phyloP scores from a whole-genome alignment of 2,113 vertebrate species.

The Philantomba maxwellii region DNA sequence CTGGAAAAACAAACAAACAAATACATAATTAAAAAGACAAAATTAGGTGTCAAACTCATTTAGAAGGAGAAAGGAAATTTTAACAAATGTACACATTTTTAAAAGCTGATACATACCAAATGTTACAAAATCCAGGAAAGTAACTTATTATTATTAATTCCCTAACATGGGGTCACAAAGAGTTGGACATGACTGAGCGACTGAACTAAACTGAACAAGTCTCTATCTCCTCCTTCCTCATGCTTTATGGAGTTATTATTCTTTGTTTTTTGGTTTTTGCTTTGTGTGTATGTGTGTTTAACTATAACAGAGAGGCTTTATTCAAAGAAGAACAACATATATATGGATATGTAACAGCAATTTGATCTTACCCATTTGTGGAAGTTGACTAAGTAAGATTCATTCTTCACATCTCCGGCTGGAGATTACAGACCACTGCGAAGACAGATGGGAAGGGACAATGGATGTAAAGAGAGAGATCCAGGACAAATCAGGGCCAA shows the following conservation, averaged over 20 bases:
- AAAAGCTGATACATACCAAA: neutral
- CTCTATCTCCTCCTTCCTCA: neutral
- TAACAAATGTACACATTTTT: neutral
- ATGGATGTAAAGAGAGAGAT: neutral
- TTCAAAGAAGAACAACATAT: neutral
- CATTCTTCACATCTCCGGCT: neutral
- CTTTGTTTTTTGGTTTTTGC: neutral
- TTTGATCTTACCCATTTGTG: neutral
- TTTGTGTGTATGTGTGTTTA: neutral
- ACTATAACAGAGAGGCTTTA: neutral
- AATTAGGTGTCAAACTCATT: neutral
- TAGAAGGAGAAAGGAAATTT: neutral
- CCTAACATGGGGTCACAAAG: neutral
- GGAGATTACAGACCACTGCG: neutral
- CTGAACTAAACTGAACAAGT: too few relatives aligned
- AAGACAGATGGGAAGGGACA: neutral
- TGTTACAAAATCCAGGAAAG: neutral
- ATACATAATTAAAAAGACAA: neutral
- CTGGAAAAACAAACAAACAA: neutral
- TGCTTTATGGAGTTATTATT: neutral
- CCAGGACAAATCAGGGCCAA: neutral
- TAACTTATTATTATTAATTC: neutral
- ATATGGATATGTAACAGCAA: neutral
- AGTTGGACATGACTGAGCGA: too few relatives aligned
- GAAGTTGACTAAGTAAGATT: neutral